These are phyloP conservation scores for Cephus sareptanus DNA, from an alignment of 2,888 invertebrate species.

Conservation along the genomic window DNA sequence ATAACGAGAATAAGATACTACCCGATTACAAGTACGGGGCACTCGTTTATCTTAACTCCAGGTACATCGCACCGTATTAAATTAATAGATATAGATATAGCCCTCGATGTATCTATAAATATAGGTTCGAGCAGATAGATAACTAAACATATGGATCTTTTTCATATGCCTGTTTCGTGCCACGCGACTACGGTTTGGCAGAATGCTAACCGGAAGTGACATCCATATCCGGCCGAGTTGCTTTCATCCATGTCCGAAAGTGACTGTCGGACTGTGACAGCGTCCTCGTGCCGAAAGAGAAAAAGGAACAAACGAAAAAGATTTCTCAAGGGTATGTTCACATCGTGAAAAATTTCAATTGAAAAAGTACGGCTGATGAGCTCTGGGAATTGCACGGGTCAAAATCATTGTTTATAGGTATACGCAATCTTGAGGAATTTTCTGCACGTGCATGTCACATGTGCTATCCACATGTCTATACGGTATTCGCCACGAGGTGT, in stretches of 20 bases:
- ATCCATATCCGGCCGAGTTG: constrained; percentile 24
- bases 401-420: not conserved
- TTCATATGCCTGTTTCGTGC: not conserved
- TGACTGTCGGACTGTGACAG: constrained; percentile 7
- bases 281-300: not conserved
- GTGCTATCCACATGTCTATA: not conserved
- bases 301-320: not conserved
- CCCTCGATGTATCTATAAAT: not conserved
- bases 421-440: not conserved
- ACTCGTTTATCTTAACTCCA: not conserved
- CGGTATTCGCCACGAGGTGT: not conserved
- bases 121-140: not conserved
- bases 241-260: constrained; percentile 11
- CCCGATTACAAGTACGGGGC: constrained; percentile 10
- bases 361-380: not conserved
- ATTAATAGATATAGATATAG: not conserved
- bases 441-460: not conserved
- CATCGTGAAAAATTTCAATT: not conserved
- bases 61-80: not conserved
- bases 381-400: not conserved
- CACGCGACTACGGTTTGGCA: not conserved
- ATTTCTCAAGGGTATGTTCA: not conserved
- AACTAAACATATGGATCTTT: not conserved
- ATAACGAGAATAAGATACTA: constrained; percentile 47
- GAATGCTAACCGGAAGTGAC: constrained; percentile 24